These are phyloP conservation scores for Spinus olivaceus DNA, from an alignment of 2,797 vertebrate genomes.

Conservation along the genomic window DNA sequence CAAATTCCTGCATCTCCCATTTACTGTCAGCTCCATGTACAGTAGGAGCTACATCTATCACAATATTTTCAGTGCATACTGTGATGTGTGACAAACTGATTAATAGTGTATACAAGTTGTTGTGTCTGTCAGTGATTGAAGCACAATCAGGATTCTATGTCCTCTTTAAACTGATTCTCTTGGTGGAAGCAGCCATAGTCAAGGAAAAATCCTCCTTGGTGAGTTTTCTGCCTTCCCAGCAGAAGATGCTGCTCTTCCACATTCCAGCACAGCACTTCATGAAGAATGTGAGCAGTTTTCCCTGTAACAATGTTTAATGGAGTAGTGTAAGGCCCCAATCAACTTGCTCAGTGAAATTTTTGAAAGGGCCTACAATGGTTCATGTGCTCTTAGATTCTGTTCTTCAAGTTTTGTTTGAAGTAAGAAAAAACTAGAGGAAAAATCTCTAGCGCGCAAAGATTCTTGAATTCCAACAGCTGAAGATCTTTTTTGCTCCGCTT, in stretches of 20 bases:
- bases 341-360: background rate
- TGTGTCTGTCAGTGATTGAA: constrained; percentile 1
- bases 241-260: background rate
- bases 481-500: background rate
- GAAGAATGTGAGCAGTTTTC: background rate
- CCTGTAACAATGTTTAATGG: background rate
- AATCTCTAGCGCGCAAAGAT: background rate
- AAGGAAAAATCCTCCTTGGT: background rate
- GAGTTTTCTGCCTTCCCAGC: background rate
- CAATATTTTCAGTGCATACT: constrained; percentile 29
- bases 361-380: background rate
- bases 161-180: background rate
- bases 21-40: constrained; percentile 13
- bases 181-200: background rate
- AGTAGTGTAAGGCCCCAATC: background rate
- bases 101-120: constrained; percentile 33
- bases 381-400: background rate
- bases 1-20: background rate
- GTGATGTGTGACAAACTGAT: constrained; percentile 29
- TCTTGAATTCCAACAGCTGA: background rate
- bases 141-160: background rate
- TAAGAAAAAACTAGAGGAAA: background rate
- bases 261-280: background rate
- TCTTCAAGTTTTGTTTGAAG: background rate
- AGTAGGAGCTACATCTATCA: constrained; percentile 8